Percentiles rank a stretch among this genome's conserved stretches.
These are phyloP conservation scores for Acronicta psi DNA, from an alignment of 2,888 invertebrate genomes.

Conservation along the genomic window DNA sequence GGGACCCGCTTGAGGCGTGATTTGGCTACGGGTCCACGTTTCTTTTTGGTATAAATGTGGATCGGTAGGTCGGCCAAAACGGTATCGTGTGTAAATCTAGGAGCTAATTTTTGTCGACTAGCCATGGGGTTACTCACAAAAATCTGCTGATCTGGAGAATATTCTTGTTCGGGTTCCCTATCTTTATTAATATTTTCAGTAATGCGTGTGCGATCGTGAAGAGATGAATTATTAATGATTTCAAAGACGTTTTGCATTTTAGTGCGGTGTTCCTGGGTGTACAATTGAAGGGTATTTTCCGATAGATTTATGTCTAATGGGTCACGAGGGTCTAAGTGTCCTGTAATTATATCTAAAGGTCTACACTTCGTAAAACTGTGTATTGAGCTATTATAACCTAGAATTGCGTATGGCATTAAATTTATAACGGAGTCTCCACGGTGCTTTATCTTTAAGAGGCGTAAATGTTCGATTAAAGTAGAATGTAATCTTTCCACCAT, in stretches of 20 bases:
- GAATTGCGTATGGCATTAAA: conserved; percentile 1
- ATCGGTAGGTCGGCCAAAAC: conserved; percentile 6
- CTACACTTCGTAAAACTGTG: conserved; percentile 23
- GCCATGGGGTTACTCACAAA: conserved; percentile 8
- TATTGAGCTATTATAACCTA: conserved; percentile 6
- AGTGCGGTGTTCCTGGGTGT: too few species aligned
- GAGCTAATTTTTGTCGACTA: conserved; percentile 6
- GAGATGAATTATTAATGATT: conserved; percentile 1
- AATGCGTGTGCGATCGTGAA: conserved; percentile 2
- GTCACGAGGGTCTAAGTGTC: conserved; percentile 13
- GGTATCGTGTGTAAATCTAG: conserved; percentile 6
- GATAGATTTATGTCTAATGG: conserved; percentile 7
- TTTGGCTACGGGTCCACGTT: conserved; percentile 3
- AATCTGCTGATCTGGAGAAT: background rate
- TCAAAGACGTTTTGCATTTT: too few species aligned
- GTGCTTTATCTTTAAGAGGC: background rate
- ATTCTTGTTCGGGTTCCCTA: conserved; percentile 3
- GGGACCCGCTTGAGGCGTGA: conserved; percentile 6
- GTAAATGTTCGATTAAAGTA: too few species aligned
- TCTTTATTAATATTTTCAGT: conserved; percentile 1
- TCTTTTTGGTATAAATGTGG: conserved; percentile 9
- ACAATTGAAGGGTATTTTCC: conserved; percentile 3
- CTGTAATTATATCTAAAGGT: conserved; percentile 6
- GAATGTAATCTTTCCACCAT: too few species aligned
- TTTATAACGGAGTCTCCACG: conserved; percentile 2